Evolutionary conservation across 2,888 invertebrate species (phyloP), one percentile per base, ranked within the genome.

Genomic region (Petrolisthes cinctipes): DNA sequence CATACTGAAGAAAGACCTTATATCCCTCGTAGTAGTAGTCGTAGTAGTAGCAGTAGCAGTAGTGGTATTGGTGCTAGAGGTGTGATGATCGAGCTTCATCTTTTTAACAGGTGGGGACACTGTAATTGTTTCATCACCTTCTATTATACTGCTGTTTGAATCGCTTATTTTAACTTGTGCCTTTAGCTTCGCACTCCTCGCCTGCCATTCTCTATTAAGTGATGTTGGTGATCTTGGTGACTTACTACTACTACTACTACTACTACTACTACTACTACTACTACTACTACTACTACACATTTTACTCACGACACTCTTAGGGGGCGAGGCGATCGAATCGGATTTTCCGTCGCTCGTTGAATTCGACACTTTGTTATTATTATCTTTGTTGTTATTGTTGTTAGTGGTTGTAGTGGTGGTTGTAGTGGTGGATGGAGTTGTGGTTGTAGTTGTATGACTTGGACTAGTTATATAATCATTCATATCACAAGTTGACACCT

Each of bases 141-240:
- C 76, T n/a, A 82, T 79, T 51, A 78, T 23, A 75, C 57, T 82
- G 51, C 82, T 83, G 53, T 87, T 78, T 53, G 85, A 85, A 66
- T 89, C 89, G 68, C 84, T 87, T 37, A 89, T 89, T 79, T 85
- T 86, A 17, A 89, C 71, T 56, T 89, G 87, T 9, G 89, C 89
- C 80, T 85, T 89, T 14, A 89, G 78, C 37, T 89, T 89, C 0
- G 89, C 89, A 78, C 87, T 85, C 20, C 89, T 51, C 11, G 89
- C 85, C 51, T 89, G 89, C 89, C 89, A 89, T n/a, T 87, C 83
- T 56, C 89, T 76, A 54, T 89, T 85, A 5, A 83, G 85, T 14
- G 61, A 23, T 5, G 57, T 14, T 51, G 68, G 82, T 37, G 88
- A 76, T 66, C 84, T 84, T 5, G 56, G 80, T 6, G 81, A 73